These are phyloP conservation scores for Delphinus delphis DNA, from an alignment of 2,113 vertebrate species.

Conservation along the genomic window DNA sequence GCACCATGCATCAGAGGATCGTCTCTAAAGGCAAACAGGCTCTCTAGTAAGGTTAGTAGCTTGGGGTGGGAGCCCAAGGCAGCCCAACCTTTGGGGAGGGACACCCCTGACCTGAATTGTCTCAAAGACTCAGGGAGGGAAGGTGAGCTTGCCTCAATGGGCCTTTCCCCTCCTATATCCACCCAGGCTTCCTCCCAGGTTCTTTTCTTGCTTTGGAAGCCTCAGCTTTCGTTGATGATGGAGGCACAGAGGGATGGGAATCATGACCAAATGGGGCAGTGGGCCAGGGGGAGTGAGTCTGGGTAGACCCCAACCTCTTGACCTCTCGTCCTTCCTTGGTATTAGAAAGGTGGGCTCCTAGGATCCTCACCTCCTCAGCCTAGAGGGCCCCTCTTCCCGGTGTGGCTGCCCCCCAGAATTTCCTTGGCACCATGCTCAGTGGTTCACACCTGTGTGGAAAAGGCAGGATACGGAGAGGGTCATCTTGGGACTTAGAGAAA, in stretches of 20 bases:
- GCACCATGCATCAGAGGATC: slow-evolving; percentile 86
- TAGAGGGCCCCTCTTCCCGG: neutral
- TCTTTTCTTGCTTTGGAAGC: slow-evolving; percentile 30
- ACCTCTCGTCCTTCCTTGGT: neutral
- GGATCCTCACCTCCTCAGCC: neutral
- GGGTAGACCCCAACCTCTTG: neutral
- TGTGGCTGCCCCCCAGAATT: neutral
- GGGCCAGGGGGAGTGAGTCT: neutral
- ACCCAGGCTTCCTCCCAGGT: neutral
- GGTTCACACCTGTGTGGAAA: neutral
- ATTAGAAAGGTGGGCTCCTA: slow-evolving; percentile 28
- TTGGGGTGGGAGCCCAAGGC: slow-evolving; percentile 65
- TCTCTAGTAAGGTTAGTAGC: slow-evolving; percentile 84
- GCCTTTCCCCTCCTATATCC: neutral
- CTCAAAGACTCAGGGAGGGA: slow-evolving; percentile 57
- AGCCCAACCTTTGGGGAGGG: slow-evolving; percentile 73
- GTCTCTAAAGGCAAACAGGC: slow-evolving; percentile 79
- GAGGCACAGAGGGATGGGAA: neutral
- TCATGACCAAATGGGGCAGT: neutral
- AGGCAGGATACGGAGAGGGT: slow-evolving; percentile 14
- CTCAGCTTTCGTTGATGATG: slow-evolving; percentile 32
- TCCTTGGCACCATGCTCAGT: neutral
- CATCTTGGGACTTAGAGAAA: neutral
- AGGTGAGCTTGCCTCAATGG: slow-evolving; percentile 31
- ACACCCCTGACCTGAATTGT: slow-evolving; percentile 30